Evolutionary conservation across 2,888 invertebrate genomes (phyloP), one percentile per base, ranked within the genome.

Genomic region (Pammene aurita): DNA sequence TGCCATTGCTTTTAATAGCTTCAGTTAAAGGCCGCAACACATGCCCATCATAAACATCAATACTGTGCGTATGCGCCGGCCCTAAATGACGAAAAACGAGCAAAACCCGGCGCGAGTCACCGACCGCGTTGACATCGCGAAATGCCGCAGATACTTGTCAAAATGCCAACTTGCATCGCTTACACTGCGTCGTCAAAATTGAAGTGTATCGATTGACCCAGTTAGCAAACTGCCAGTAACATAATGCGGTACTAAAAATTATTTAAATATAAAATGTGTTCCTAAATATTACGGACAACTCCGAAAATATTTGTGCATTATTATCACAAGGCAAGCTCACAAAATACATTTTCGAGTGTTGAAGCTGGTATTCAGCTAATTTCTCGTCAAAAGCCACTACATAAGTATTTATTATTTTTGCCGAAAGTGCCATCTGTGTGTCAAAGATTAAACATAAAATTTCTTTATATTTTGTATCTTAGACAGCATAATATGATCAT

Each of bases 111-210:
- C 41, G 72, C 73, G 80, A 83, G 84, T 83, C 84, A 84, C 76
- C 84, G 85, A 86, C 86, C 87, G 86, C 76, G 79, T 81, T 84
- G 85, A 89, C 85, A 86, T 76, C 81, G 82, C 84, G 83, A 83
- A 88, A 85, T 83, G 82, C 80, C 81, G 84, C 80, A 76, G 81
- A 90, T 89, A 84, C 78, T 89, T 90, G 91, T 84, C 89, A 88
- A 79, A 75, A 80, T 87, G 91, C 91, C 91, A 90, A 88, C 76
- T 72, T 74, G 69, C 67, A 70, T 64, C 26, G 65, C 72, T 73
- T 74, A 78, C 71, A 78, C 77, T 72, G 74, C 74, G 76, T 76
- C 72, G 71, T 73, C 75, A 61, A 77, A 80, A 79, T 79, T 78
- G 74, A 78, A 79, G 78, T 79, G 78, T 77, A 75, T 71, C 74